A percentile compares a stretch with the other conserved stretches of the same genome.
These are phyloP conservation scores for Triplophysa bombifrons DNA, from an alignment of 2,797 vertebrate genomes.

Conservation along the genomic window DNA sequence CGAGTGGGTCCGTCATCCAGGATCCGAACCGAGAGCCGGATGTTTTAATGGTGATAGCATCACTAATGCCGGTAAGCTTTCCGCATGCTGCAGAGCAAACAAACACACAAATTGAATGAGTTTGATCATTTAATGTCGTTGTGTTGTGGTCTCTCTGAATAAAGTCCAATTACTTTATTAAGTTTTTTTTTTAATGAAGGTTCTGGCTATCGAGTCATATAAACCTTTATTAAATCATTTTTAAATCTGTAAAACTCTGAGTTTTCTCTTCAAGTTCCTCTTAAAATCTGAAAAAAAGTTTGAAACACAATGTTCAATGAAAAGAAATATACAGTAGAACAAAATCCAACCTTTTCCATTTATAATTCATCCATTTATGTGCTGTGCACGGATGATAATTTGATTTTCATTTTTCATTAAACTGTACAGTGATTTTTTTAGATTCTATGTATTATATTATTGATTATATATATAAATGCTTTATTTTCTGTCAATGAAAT, in stretches of 20 bases:
- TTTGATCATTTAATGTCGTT: slow-evolving; percentile 8
- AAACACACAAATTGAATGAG: slow-evolving; percentile 12
- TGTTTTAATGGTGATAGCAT: slow-evolving; percentile 84
- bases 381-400: too few relatives aligned
- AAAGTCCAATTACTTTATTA: slow-evolving; percentile 11
- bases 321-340: background rate
- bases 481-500: too few relatives aligned
- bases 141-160: slow-evolving; percentile 7
- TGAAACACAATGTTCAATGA: background rate
- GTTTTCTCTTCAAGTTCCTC: background rate
- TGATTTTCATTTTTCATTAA: too few relatives aligned
- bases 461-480: background rate
- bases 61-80: slow-evolving; percentile 86
- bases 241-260: too few relatives aligned
- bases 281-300: too few relatives aligned
- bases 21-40: slow-evolving; percentile 88
- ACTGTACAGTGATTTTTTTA: background rate
- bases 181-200: slow-evolving; percentile 3
- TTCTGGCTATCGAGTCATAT: slow-evolving; percentile 8
- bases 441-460: background rate
- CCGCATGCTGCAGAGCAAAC: slow-evolving; percentile 80
- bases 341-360: background rate
- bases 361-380: background rate
- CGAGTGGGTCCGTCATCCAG: slow-evolving; percentile 89
- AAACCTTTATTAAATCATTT: background rate